Evolutionary conservation across 2,888 invertebrate species (phyloP).

Genomic region (Stomorhina lunata): DNA sequence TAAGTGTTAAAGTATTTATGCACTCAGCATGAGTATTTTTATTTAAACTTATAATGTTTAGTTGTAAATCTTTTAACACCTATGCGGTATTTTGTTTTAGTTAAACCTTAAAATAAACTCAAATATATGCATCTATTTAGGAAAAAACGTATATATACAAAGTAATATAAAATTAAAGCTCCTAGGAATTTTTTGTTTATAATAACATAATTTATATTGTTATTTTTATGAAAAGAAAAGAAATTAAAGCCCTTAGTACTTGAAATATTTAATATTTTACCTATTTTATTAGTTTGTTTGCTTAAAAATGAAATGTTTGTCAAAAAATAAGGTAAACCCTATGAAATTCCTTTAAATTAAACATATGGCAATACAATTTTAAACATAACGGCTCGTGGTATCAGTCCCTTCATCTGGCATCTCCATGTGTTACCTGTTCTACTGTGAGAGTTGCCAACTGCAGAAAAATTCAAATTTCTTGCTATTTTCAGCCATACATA

Average conservation of each 20-base stretch:
- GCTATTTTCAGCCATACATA: constrained; percentile 14
- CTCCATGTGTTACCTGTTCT: not conserved
- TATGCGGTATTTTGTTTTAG: constrained; percentile 30
- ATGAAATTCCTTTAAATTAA: not conserved
- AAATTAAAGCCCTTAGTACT: not conserved
- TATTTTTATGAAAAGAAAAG: too few species aligned
- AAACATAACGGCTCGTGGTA: constrained; percentile 15
- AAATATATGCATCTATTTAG: constrained; percentile 49
- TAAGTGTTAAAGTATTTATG: constrained; percentile 16
- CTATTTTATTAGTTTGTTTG: too few species aligned
- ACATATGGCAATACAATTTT: not conserved
- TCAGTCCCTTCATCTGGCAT: constrained; percentile 18
- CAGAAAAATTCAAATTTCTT: constrained; percentile 35
- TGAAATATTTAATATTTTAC: too few species aligned
- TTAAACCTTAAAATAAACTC: constrained; percentile 41
- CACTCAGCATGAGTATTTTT: not conserved
- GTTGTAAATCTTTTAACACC: constrained; percentile 6
- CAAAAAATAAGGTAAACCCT: not conserved
- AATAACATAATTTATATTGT: too few species aligned
- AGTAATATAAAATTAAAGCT: not conserved
- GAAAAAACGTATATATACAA: not conserved
- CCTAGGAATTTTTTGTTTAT: too few species aligned
- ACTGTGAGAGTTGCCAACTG: constrained; percentile 29
- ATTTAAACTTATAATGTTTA: constrained; percentile 7
- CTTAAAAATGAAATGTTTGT: too few species aligned